These are phyloP conservation scores for Globodera rostochiensis DNA, from an alignment of 1,140 invertebrate species.

Conservation along the genomic window DNA sequence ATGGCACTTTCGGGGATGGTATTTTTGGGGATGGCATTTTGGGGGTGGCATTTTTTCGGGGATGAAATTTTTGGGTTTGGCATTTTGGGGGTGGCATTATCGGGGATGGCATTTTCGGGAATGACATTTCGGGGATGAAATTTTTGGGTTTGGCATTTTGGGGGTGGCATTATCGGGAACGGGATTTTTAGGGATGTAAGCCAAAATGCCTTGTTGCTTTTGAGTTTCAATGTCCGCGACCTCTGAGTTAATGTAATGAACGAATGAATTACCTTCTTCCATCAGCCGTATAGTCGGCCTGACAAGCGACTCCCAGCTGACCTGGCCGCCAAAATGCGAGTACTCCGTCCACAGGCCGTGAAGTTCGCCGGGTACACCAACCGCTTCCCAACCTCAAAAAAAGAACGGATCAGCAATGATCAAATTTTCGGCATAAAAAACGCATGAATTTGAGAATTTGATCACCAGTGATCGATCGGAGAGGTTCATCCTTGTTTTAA, in stretches of 20 bases:
- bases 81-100: too few relatives aligned
- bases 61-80: too few relatives aligned
- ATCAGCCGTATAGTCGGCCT: slow-evolving; percentile 58
- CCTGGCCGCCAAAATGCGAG: slow-evolving; percentile 73
- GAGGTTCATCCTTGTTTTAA: too few relatives aligned
- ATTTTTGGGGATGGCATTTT: background rate
- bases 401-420: too few relatives aligned
- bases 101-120: background rate
- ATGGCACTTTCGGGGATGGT: background rate
- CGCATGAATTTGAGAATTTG: too few relatives aligned
- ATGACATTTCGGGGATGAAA: too few relatives aligned
- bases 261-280: slow-evolving; percentile 46
- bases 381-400: slow-evolving; percentile 69
- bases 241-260: too few relatives aligned
- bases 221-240: background rate
- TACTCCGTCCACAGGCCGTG: slow-evolving; percentile 83
- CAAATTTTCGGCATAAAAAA: too few relatives aligned
- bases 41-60: too few relatives aligned
- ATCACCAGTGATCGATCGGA: too few relatives aligned
- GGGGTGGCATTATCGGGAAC: background rate
- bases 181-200: too few relatives aligned
- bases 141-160: too few relatives aligned
- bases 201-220: background rate
- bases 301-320: slow-evolving; percentile 45
- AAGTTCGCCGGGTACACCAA: slow-evolving; percentile 83